A percentile compares a stretch with the other conserved stretches of the same genome.
Conservation (phyloP, 2,113 vertebrate species). For the Oreocharis arfaki region DNA sequence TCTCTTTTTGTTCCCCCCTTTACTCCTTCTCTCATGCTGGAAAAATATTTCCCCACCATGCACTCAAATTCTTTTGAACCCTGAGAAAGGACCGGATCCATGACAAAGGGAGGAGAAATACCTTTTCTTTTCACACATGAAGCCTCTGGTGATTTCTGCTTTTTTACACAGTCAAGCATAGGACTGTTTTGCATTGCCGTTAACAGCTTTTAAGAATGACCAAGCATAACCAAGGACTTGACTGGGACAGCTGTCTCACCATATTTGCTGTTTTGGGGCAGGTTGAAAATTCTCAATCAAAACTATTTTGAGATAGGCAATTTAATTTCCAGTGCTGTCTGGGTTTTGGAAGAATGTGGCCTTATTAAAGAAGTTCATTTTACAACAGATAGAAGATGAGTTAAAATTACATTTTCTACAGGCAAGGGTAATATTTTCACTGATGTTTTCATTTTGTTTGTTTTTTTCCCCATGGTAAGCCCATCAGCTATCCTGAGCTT, state of each 20-base stretch:
- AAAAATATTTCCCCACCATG: not conserved
- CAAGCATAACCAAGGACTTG: not conserved
- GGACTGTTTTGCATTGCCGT: not conserved
- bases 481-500: not conserved
- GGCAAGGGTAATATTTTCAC: not conserved
- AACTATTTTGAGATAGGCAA: not conserved
- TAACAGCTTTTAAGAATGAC: not conserved
- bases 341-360: not conserved
- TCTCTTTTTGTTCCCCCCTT: not conserved
- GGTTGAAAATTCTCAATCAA: not conserved
- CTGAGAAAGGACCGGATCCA: not conserved
- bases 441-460: not conserved
- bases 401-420: not conserved
- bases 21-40: not conserved
- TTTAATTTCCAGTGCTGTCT: not conserved
- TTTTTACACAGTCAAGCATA: not conserved
- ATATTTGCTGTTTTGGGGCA: not conserved
- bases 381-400: not conserved
- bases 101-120: not conserved
- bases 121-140: not conserved
- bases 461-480: not conserved
- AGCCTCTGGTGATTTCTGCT: not conserved
- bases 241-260: not conserved
- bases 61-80: conserved; percentile 17
- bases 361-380: not conserved